These are phyloP conservation scores for Homarus americanus DNA, from an alignment of 1,140 invertebrate genomes.

Conservation along the genomic window DNA sequence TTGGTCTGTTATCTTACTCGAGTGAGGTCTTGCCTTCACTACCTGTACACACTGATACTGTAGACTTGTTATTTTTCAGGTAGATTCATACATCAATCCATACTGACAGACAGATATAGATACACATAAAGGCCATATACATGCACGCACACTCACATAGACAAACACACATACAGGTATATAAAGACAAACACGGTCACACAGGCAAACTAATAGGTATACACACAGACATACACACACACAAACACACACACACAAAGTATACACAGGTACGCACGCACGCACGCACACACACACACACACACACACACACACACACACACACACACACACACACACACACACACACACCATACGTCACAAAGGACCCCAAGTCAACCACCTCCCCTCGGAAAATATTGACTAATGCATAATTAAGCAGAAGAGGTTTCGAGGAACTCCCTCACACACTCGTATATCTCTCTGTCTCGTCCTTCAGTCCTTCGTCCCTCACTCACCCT, in stretches of 20 bases:
- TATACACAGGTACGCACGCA: conserved; percentile 15
- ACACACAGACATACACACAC: conserved; percentile 27
- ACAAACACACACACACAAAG: neutral
- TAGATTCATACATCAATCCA: neutral
- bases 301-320: conserved; percentile 49
- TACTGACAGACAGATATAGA: neutral
- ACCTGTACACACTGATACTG: too few relatives aligned
- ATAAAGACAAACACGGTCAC: too few relatives aligned
- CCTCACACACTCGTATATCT: conserved; percentile 21
- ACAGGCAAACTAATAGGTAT: neutral
- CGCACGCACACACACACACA: conserved; percentile 35
- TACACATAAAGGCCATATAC: neutral
- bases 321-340: conserved; percentile 43
- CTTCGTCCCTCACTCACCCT: neutral
- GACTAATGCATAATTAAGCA: conserved; percentile 50
- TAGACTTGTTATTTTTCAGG: too few relatives aligned
- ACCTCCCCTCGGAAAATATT: conserved; percentile 21
- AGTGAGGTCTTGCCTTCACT: too few relatives aligned
- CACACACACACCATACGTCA: conserved; percentile 33
- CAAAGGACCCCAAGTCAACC: neutral
- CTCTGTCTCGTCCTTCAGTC: neutral
- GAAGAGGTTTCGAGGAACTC: conserved; percentile 14
- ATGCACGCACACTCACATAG: neutral
- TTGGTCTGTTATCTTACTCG: too few relatives aligned
- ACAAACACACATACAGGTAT: neutral